These are phyloP conservation scores for Notodonta dromedarius DNA, from an alignment of 2,888 invertebrate species.

Conservation along the genomic window DNA sequence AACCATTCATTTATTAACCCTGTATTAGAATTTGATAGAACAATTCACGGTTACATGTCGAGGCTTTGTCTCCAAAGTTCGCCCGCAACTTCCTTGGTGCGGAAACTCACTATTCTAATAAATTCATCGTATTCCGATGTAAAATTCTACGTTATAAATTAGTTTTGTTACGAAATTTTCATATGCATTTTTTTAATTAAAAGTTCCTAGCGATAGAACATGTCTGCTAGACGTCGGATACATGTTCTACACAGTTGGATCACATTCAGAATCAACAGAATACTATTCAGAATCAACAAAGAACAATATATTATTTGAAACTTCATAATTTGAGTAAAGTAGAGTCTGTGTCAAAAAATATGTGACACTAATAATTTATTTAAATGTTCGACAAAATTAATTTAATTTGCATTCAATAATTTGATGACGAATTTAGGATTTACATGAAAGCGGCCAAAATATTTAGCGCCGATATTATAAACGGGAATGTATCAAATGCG, in stretches of 20 bases:
- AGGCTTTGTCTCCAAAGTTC: constrained; percentile 29
- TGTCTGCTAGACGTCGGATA: too few relatives aligned
- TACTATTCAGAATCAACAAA: too few relatives aligned
- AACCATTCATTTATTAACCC: too few relatives aligned
- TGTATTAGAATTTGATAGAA: too few relatives aligned
- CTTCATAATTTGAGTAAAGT: too few relatives aligned
- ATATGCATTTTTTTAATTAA: background rate
- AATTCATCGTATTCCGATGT: constrained; percentile 17
- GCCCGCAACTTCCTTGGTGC: constrained; percentile 2
- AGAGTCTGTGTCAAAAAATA: too few relatives aligned
- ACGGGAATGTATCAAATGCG: constrained; percentile 13
- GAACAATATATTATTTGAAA: too few relatives aligned
- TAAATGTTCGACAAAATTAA: too few relatives aligned
- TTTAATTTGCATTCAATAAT: background rate
- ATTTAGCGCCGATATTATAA: constrained; percentile 4
- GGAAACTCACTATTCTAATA: constrained; percentile 20
- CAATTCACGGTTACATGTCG: background rate
- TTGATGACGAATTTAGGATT: constrained; percentile 7
- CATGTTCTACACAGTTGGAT: too few relatives aligned
- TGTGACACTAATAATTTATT: too few relatives aligned
- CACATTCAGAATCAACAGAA: too few relatives aligned
- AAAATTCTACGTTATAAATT: constrained; percentile 14
- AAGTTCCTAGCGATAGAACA: background rate
- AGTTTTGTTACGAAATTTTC: constrained; percentile 14
- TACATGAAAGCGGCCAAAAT: constrained; percentile 8